Conservation (phyloP, 2,113 vertebrate species). For the Willisornis vidua region DNA sequence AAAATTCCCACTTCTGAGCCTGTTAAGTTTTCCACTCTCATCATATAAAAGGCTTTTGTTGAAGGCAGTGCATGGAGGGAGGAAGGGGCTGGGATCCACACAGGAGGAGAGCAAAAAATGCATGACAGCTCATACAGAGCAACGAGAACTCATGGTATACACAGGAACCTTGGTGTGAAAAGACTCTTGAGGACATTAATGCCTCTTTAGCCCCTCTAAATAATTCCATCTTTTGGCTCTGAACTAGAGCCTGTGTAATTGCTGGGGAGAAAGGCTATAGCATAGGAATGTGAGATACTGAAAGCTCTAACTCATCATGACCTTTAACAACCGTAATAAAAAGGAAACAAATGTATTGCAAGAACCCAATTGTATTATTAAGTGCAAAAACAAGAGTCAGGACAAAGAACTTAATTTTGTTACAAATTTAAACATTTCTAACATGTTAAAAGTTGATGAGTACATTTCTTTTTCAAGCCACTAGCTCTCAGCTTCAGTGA, state of each 20-base stretch:
- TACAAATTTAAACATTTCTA: neutral
- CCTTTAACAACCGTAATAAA: neutral
- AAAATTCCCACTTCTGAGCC: constrained; percentile 23
- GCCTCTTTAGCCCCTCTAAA: neutral
- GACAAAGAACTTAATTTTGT: neutral
- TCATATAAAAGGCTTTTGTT: neutral
- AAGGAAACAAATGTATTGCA: neutral
- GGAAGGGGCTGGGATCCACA: neutral
- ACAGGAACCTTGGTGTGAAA: neutral
- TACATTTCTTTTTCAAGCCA: neutral
- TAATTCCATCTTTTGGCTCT: neutral
- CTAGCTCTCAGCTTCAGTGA: neutral
- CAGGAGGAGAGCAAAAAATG: neutral
- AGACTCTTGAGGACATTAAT: neutral
- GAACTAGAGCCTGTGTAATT: rapidly evolving
- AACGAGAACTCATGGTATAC: neutral
- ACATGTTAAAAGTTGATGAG: neutral
- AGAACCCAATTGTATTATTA: neutral
- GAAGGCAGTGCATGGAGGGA: neutral
- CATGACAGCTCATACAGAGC: rapidly evolving
- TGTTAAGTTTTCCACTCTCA: neutral
- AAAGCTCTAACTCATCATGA: neutral
- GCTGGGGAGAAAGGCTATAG: neutral
- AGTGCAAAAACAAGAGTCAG: constrained; percentile 20
- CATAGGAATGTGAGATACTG: neutral